phyloP scores from a whole-genome alignment of 1,140 invertebrate species.

The Drosophila pachea region DNA sequence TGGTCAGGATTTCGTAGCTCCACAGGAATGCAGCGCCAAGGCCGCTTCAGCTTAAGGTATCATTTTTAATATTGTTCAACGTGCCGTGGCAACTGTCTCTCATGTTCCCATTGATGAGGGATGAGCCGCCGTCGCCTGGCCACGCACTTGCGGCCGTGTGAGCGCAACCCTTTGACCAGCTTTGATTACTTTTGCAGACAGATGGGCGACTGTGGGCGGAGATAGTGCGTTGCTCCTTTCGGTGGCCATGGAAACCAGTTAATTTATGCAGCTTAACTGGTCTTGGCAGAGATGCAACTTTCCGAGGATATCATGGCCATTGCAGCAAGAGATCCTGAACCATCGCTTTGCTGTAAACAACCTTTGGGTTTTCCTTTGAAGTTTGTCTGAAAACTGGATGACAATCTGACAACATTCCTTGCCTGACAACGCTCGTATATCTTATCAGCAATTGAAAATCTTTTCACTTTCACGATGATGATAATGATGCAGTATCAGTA shows the following conservation, averaged over 20 bases:
- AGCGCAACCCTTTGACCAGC: conserved; percentile 17
- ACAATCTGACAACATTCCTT: conserved; percentile 52
- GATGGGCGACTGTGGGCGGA: not conserved
- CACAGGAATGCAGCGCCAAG: too few relatives aligned
- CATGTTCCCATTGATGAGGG: too few relatives aligned
- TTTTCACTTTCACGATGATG: conserved; percentile 43
- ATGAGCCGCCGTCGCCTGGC: too few relatives aligned
- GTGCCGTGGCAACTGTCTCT: too few relatives aligned
- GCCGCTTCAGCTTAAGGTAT: too few relatives aligned
- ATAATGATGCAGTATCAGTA: conserved; percentile 50
- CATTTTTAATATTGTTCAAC: too few relatives aligned
- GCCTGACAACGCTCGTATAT: conserved; percentile 33
- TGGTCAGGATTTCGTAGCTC: too few relatives aligned
- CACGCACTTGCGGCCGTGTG: not conserved
- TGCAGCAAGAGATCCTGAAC: not conserved
- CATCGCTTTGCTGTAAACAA: too few relatives aligned
- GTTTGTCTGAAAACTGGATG: conserved; percentile 51
- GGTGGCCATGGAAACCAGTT: conserved; percentile 61
- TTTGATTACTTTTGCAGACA: conserved; percentile 15
- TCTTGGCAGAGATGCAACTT: conserved; percentile 33
- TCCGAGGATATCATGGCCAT: conserved; percentile 3
- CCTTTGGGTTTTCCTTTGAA: conserved; percentile 25
- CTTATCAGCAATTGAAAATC: conserved; percentile 56
- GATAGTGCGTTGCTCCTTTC: not conserved
- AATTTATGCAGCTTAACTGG: conserved; percentile 64